These are phyloP conservation scores for Oncorhynchus masou DNA, from an alignment of 2,113 vertebrate genomes.

Conservation along the genomic window DNA sequence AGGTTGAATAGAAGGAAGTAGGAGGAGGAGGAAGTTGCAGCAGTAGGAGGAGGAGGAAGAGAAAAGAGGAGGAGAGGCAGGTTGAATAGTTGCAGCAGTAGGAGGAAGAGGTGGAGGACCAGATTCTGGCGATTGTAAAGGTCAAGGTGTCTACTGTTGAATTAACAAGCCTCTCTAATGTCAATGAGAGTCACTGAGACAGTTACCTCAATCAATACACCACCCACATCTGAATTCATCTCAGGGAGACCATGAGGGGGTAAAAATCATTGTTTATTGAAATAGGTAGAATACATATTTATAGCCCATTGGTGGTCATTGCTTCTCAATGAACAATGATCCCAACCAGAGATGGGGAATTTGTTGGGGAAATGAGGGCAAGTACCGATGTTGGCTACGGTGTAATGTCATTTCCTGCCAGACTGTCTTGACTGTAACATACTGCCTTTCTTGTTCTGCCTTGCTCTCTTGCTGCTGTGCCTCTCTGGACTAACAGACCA, in stretches of 20 bases:
- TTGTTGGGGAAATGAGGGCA: not conserved
- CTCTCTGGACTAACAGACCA: constrained; percentile 43
- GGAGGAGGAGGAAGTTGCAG: constrained; percentile 53
- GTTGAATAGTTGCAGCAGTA: too few relatives aligned
- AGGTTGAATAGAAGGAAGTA: too few relatives aligned
- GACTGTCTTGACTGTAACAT: not conserved
- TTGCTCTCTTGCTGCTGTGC: constrained; percentile 4
- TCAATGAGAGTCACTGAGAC: constrained; percentile 44
- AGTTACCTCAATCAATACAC: constrained; percentile 53
- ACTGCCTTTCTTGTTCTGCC: not conserved
- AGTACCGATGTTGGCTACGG: not conserved
- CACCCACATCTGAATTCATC: constrained; percentile 19
- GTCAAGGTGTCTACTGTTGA: constrained; percentile 68
- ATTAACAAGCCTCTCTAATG: constrained; percentile 49
- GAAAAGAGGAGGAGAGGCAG: too few relatives aligned
- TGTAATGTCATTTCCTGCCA: constrained; percentile 4
- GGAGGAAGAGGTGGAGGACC: too few relatives aligned
- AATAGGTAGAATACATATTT: constrained; percentile 16
- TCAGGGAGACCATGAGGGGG: constrained; percentile 8
- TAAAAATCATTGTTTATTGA: constrained; percentile 4
- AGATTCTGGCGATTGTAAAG: constrained; percentile 35
- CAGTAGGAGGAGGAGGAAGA: too few relatives aligned
- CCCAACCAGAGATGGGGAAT: not conserved
- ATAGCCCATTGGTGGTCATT: constrained; percentile 25
- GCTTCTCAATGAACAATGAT: constrained; percentile 16